Base-by-base conservation (phyloP, 2,888 invertebrate species). In the Drosophila maculinotata region DNA sequence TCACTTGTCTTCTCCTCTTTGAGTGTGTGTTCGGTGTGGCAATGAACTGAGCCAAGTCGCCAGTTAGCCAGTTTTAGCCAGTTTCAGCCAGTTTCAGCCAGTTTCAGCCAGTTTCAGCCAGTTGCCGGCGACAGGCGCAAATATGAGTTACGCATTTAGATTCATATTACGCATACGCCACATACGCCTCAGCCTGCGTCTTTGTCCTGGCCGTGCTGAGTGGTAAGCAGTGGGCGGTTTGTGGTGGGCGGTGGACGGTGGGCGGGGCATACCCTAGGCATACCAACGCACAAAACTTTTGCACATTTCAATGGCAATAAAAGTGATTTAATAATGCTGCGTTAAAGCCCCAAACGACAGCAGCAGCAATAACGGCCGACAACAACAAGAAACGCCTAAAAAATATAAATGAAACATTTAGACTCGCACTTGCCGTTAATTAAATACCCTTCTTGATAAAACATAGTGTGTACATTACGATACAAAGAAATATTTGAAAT, bases 221-320 rank as follows among this genome's bases (percentile, higher is more conserved):
- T n/a, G n/a, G n/a, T n/a, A n/a, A n/a, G n/a, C n/a, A n/a, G 35
- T 35, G 26, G 12, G 9, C 12, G 0, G 7, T 14, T 47, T 30
- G 14, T 4, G 2, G 31, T 9, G 30, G 28, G n/a, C 20, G 17
- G 10, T n/a, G n/a, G n/a, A n/a, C n/a, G 14, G 1, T 1, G 38
- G 23, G 10, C 39, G 12, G 10, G 41, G 17, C 15, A n/a, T n/a
- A n/a, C n/a, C n/a, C n/a, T 9, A 1, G 44, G 17, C 5, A 28
- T 42, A 6, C 10, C 33, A 26, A 33, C 48, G 45, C 57, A 62
- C 38, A 69, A 75, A 81, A 84, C 67, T 82, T 82, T 76, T 69
- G 70, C 79, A 80, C 80, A 83, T 83, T 83, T 83, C 86, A 81
- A 77, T 81, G 84, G 86, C 81, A 77, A 83, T 86, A 86, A 83